Evolutionary conservation across 2,113 vertebrate species (phyloP), one percentile per base, ranked within the genome.

Genomic region (Thamnophis sirtalis): DNA sequence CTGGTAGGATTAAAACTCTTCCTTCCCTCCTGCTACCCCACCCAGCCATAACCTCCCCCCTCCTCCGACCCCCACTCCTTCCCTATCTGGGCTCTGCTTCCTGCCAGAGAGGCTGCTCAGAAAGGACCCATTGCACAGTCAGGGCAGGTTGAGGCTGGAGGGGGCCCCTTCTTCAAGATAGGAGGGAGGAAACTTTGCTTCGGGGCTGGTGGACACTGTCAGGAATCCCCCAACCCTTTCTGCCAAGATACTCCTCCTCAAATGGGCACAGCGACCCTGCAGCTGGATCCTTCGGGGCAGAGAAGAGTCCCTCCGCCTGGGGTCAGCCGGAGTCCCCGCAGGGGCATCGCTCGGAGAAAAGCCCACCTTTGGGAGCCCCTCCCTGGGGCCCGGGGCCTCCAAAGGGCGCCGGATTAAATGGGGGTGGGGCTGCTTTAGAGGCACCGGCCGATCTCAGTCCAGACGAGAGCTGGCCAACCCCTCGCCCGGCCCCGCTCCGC

Each of bases 1-100:
- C 96, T 97, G 96, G 95, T 96, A 0, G 54, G 96, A 97, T 96
- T 96, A 97, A 96, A 97, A 91, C 94, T 94, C 84, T 90, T 88
- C 86, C 93, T 33, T 0, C 92, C 93, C 92, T 53, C 93, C 19
- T 93, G 73, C 93, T 26, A 0, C 91, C 91, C 92, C 58, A 90
- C 28, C 90, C 88, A 60, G n/a, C 89, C 53, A 5, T 2, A 17
- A 90, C 9, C 9, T 11, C 56, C 24, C 58, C 58, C 3, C 9
- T 4, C 54, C 4, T n/a, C n/a, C n/a, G n/a, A 3, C 43, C 43
- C 94, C 95, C 91, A 96, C 97, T 93, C 93, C 91, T 94, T 92
- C 97, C 96, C 87, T 97, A 93, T 94, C 94, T 95, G 94, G 93
- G 95, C 95, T 94, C 89, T 6, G 51, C 50, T 48, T 43, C 15